A percentile compares a stretch with the other conserved stretches of the same genome.
phyloP scores from a whole-genome alignment of 1,140 invertebrate genomes.

The Phymastichus coffea region DNA sequence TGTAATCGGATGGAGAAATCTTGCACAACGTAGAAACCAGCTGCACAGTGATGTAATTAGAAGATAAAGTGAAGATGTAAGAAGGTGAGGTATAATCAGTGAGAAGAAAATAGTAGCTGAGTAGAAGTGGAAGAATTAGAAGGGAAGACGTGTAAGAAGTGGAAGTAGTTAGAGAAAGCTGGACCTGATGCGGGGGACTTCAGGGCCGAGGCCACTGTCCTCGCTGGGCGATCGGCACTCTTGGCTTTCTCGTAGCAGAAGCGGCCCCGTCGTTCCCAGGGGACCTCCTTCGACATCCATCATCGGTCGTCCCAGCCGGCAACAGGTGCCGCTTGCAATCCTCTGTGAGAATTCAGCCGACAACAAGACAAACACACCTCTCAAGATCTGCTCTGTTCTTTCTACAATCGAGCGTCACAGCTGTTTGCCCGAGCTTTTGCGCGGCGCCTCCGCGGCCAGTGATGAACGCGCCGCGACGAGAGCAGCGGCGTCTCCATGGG shows the following conservation, averaged over 20 bases:
- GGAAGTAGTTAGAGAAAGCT: conserved; percentile 2
- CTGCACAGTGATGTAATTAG: no score
- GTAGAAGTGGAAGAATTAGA: conserved; percentile 3
- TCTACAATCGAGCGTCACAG: conserved; percentile 11
- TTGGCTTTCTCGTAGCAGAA: conserved; percentile 53
- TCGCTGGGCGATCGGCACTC: conserved; percentile 78
- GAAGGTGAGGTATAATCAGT: neutral
- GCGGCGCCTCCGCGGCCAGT: neutral
- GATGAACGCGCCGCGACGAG: neutral
- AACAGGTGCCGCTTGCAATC: conserved; percentile 41
- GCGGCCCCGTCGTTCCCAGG: conserved; percentile 54
- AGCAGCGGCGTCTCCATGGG: neutral
- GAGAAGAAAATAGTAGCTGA: neutral
- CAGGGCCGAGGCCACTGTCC: conserved; percentile 79
- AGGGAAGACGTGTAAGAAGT: conserved; percentile 14
- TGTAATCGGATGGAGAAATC: no score
- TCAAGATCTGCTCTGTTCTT: no score
- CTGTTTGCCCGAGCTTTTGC: conserved; percentile 40
- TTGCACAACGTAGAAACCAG: no score
- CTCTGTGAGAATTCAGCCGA: conserved; percentile 52
- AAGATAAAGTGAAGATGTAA: neutral
- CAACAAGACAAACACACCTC: no score
- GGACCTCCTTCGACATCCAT: conserved; percentile 63
- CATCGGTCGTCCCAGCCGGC: conserved; percentile 58
- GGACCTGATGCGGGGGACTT: conserved; percentile 63